Base-by-base conservation (phyloP, 2,113 vertebrate genomes). In the Hippocampus comes region DNA sequence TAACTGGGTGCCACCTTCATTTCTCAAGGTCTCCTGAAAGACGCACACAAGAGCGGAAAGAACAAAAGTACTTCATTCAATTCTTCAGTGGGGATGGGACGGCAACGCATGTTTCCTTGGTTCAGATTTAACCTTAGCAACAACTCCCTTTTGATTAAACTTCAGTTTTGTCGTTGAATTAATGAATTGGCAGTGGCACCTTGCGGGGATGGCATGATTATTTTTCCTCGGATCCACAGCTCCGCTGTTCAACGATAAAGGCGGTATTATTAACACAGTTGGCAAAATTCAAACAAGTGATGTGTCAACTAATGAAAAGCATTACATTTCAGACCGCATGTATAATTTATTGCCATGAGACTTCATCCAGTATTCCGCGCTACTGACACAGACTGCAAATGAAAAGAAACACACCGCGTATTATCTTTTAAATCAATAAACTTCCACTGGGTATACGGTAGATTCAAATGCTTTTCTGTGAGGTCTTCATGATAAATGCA, bases 231-330 rank as follows among this genome's bases (percentile, higher is more conserved):
- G 73, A 76, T 55, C 70, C 80, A 49, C 78, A 72, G 81, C 70
- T 78, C 71, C 61, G 75, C 72, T 76, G 71, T 78, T 82, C 80
- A 75, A 81, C 83, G 84, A 89, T 86, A 83, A 90, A 88, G 85
- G 83, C 82, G 80, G 74, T 86, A 78, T 87, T 88, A 90, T 90
- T 83, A 89, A 79, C 86, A 83, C 82, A 89, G 78, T 89, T 82
- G 89, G 81, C 85, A 86, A 86, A 84, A 92, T 89, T 90, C 86
- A 89, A 89, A 89, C 86, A 84, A 84, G 81, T 82, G 80, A 87
- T 88, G 85, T 90, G 78, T 90, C 84, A 88, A 88, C 84, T 90
- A 89, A 86, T 90, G 83, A 88, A 88, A 83, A 89, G 83, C 90
- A 91, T 90, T 89, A 86, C 82, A 89, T 91, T 90, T 80, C 83